Percentiles rank a stretch among this genome's conserved stretches.
Conservation (phyloP, 2,113 vertebrate genomes). For the Stigmatopora argus region DNA sequence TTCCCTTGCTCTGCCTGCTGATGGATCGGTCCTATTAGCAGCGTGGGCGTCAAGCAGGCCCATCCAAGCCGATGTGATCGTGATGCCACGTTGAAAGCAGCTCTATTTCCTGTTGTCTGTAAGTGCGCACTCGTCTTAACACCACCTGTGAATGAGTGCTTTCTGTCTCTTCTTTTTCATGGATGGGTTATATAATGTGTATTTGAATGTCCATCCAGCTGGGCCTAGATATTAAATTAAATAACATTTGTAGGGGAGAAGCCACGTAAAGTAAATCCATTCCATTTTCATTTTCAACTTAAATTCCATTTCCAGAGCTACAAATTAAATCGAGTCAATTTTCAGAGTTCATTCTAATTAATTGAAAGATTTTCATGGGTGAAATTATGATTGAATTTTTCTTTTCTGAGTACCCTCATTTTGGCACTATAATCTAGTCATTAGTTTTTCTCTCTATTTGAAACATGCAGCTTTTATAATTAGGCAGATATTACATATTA, state of each 20-base stretch:
- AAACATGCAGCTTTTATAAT: too few species aligned
- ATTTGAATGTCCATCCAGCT: background rate
- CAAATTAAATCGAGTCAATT: background rate
- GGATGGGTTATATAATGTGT: background rate
- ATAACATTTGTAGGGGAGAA: background rate
- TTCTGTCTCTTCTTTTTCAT: background rate
- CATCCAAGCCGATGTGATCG: slow-evolving; percentile 23
- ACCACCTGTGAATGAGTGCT: slow-evolving; percentile 2
- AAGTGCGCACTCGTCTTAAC: background rate
- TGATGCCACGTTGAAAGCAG: slow-evolving; percentile 30
- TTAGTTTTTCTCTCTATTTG: too few species aligned
- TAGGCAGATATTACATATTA: too few species aligned
- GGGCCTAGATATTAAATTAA: background rate
- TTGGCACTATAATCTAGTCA: too few species aligned
- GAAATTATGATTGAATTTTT: too few species aligned
- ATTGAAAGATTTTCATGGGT: background rate
- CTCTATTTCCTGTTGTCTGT: background rate
- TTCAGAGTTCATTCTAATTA: background rate
- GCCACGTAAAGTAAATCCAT: background rate
- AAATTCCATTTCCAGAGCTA: background rate
- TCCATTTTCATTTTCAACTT: background rate
- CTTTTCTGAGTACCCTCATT: too few species aligned
- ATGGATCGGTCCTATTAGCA: slow-evolving; percentile 58
- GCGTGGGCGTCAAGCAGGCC: slow-evolving; percentile 41
- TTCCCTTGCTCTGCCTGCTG: slow-evolving; percentile 15